Evolutionary conservation across 2,888 invertebrate species (phyloP), one percentile per base, ranked within the genome.

Genomic region (Temnothorax rugatulus): DNA sequence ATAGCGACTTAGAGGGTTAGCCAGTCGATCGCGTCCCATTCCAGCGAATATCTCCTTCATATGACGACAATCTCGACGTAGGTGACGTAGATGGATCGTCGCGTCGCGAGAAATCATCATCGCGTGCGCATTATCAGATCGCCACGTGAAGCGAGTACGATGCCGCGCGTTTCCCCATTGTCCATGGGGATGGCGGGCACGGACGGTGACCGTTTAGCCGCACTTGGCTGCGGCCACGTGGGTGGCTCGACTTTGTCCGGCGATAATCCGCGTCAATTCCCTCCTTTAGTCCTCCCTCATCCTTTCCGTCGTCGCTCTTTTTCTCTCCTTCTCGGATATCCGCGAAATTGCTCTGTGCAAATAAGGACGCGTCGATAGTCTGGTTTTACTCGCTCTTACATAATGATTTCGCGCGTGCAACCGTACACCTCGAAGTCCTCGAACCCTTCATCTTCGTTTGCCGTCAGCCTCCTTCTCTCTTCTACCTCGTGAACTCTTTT

Each of bases 231-330:
- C 52, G 57, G n/a, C 83, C 74, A 85, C 85, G 85, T 88, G 88
- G 88, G 88, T 87, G 88, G 87, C 84, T 84, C 66, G 74, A 83
- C 69, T 86, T 84, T 63, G 68, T 74, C 34, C 68, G 15, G 69
- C 84, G 54, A 85, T 85, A 77, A 85, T 85, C 83, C 57, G 38
- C 68, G 77, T 59, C 38, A 47, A 76, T 83, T 77, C 13, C 4
- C 61, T n/a, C 38, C 59, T 38, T n/a, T 15, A 25, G 4, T 25
- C 7, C 0, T 18, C 41, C 38, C 29, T 11, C 38, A 2, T n/a
- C 8, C 7, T 8, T 18, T 4, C 25, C 21, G 4, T 59, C 25
- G 47, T 25, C n/a, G 2, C 41, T 13, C 4, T 54, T 18, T 11
- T 41, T 54, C 34, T 25, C 41, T 41, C 41, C 41, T 71, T 54